Percentiles rank a stretch among this genome's conserved stretches.
Conservation (phyloP, 1,140 invertebrate species). For the Aporrectodea caliginosa region DNA sequence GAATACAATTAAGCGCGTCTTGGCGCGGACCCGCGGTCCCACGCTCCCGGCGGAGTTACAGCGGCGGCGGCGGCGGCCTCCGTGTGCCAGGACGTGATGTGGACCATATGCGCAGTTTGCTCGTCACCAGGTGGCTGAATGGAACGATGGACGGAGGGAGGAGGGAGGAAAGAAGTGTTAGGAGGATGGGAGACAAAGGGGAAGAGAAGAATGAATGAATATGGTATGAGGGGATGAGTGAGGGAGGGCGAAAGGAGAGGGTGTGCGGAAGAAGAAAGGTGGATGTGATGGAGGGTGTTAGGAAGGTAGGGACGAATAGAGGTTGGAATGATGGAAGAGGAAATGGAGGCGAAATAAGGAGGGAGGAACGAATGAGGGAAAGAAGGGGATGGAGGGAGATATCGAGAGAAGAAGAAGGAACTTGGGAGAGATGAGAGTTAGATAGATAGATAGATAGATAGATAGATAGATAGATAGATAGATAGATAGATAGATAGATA, state of each 20-base stretch:
- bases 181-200: not conserved
- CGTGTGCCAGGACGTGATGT: too few relatives aligned
- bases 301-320: not conserved
- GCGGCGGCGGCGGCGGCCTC: too few relatives aligned
- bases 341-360: not conserved
- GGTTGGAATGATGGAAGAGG: not conserved
- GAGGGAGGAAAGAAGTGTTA: not conserved
- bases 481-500: conserved; percentile 3
- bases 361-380: not conserved
- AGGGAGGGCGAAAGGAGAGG: not conserved
- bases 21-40: too few relatives aligned
- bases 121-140: not conserved
- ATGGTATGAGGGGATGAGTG: not conserved
- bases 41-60: too few relatives aligned
- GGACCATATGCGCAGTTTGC: too few relatives aligned
- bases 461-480: conserved; percentile 3
- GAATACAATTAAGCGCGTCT: too few relatives aligned
- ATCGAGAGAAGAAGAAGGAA: not conserved
- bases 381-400: not conserved
- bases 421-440: not conserved
- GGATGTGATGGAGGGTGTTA: too few relatives aligned
- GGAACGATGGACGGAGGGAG: not conserved
- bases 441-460: conserved; percentile 3
- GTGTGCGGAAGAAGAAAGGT: not conserved
- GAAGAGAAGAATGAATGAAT: not conserved